A percentile compares a stretch with the other conserved stretches of the same genome.
Evolutionary conservation across 1,140 invertebrate genomes (phyloP).

Genomic region (Eubasilissa regina): DNA sequence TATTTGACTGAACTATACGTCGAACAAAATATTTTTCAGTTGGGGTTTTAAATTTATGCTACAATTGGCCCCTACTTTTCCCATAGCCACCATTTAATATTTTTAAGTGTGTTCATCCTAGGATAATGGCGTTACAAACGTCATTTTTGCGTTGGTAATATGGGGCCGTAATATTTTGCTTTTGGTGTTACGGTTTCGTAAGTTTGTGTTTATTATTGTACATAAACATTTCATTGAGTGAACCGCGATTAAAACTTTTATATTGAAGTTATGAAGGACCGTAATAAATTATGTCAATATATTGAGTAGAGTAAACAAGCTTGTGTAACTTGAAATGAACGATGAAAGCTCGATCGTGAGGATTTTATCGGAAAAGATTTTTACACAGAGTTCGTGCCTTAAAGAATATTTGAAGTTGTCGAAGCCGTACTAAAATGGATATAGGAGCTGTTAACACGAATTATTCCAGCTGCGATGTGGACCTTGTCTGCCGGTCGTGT

Average conservation of each 20-base stretch:
- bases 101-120: slow-evolving; percentile 1
- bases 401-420: slow-evolving; percentile 30
- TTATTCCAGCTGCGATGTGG: slow-evolving; percentile 29
- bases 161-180: slow-evolving; percentile 30
- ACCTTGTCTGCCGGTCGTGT: slow-evolving; percentile 66
- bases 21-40: no score
- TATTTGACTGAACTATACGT: no score
- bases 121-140: slow-evolving; percentile 48
- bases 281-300: slow-evolving; percentile 9
- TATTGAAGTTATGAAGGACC: slow-evolving; percentile 9
- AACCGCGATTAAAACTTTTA: slow-evolving; percentile 1
- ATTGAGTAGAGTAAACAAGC: background rate
- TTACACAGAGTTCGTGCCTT: slow-evolving; percentile 30
- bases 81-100: no score
- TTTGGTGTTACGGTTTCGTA: slow-evolving; percentile 31
- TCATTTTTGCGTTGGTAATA: slow-evolving; percentile 58
- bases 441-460: background rate
- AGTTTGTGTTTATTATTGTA: slow-evolving; percentile 35
- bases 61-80: no score
- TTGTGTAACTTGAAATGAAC: slow-evolving; percentile 20
- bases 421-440: slow-evolving; percentile 14
- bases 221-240: background rate
- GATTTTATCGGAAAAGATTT: slow-evolving; percentile 22
- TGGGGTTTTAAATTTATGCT: no score
- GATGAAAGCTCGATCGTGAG: background rate